Evolutionary conservation across 1,140 invertebrate genomes (phyloP), one percentile per base, ranked within the genome.

Genomic region (Pogonus chalceus): DNA sequence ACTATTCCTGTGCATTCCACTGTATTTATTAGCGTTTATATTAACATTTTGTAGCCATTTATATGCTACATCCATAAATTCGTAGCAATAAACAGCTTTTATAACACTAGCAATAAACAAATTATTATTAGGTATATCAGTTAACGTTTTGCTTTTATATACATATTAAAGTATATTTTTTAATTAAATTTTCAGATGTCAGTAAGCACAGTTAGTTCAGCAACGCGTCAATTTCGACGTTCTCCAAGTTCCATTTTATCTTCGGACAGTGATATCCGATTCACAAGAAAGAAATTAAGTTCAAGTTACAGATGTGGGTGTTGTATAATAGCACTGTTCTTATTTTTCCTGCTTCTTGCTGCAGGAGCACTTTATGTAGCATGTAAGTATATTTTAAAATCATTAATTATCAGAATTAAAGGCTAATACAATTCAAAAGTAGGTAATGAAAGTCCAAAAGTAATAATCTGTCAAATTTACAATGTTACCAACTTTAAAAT

Each of bases 351-450:
- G 0, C 76, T 92, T 10, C 79, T 91, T 24, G 83, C 88, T 22
- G 85, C 86, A 12, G 79, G 87, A 35, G 84, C 86, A 43, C 84
- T 93, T 51, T 94, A 93, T 69, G 79, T 91, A 60, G 89, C 84
- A 71, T 89, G 90, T 92, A 77, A 85, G 88, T 88, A n/a, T n/a
- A n/a, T n/a, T n/a, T n/a, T n/a, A n/a, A n/a, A n/a, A n/a, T n/a
- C n/a, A n/a, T n/a, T n/a, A n/a, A n/a, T n/a, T n/a, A n/a, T n/a
- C n/a, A n/a, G n/a, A n/a, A n/a, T n/a, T n/a, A n/a, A n/a, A n/a
- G n/a, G n/a, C n/a, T n/a, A n/a, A n/a, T n/a, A n/a, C n/a, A n/a
- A n/a, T n/a, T n/a, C n/a, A n/a, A n/a, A n/a, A n/a, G n/a, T n/a
- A n/a, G n/a, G n/a, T n/a, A n/a, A n/a, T n/a, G n/a, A n/a, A n/a